These are phyloP conservation scores for Zenarchopterus dispar DNA, from an alignment of 2,797 vertebrate genomes.

Conservation along the genomic window DNA sequence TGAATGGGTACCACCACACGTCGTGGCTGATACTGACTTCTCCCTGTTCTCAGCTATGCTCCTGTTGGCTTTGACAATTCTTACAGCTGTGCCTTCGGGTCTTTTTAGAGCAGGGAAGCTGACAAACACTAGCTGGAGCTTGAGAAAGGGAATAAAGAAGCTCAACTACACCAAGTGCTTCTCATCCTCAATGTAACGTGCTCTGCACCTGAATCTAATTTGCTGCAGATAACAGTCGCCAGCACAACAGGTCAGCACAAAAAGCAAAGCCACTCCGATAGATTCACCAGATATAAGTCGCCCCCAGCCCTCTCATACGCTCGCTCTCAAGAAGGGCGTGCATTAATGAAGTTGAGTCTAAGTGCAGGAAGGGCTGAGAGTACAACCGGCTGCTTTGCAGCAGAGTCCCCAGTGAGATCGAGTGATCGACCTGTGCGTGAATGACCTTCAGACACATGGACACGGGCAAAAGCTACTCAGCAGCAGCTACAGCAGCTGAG, in stretches of 20 bases:
- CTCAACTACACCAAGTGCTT: conserved; percentile 50
- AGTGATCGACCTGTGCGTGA: conserved; percentile 63
- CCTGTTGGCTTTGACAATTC: conserved; percentile 37
- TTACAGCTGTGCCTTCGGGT: conserved; percentile 19
- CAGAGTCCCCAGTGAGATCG: conserved; percentile 42
- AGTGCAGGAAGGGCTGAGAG: conserved; percentile 34
- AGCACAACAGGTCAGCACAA: conserved; percentile 44
- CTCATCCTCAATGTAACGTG: conserved; percentile 70
- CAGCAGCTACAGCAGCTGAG: conserved; percentile 17
- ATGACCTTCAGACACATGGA: conserved; percentile 74
- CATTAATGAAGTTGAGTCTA: conserved; percentile 21
- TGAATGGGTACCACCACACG: conserved; percentile 49
- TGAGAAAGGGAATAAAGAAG: conserved; percentile 31
- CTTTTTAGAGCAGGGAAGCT: conserved; percentile 6
- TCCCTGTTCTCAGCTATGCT: conserved; percentile 10
- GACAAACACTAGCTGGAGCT: conserved; percentile 29
- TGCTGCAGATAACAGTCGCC: conserved; percentile 23
- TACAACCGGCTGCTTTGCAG: conserved; percentile 35
- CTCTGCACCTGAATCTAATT: conserved; percentile 65
- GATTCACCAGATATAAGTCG: conserved; percentile 25
- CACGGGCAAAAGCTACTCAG: conserved; percentile 30
- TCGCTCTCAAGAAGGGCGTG: conserved; percentile 2
- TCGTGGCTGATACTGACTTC: conserved; percentile 43
- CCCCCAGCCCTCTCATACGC: conserved; percentile 7
- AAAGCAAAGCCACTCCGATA: conserved; percentile 38